Evolutionary conservation across 2,797 vertebrate genomes (phyloP).

Genomic region (Aldrovandia affinis): DNA sequence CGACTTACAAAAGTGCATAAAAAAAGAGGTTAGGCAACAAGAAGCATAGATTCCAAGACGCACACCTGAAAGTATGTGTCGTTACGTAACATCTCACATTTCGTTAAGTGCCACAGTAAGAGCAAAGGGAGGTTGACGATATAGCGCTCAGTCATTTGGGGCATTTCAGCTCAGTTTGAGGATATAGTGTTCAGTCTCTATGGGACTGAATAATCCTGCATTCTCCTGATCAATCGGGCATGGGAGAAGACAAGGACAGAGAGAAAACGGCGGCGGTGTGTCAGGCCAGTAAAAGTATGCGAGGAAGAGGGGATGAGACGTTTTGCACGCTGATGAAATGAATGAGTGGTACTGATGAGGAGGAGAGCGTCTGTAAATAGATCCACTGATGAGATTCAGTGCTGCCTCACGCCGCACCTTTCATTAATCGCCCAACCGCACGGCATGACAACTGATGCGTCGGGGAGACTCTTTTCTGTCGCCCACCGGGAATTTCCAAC

Average conservation of each 20-base stretch:
- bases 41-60: too few relatives aligned
- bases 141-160: too few relatives aligned
- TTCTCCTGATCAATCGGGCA: conserved; percentile 7
- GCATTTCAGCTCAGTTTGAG: too few relatives aligned
- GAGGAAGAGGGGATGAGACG: neutral
- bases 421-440: neutral
- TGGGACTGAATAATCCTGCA: too few relatives aligned
- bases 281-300: neutral
- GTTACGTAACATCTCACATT: too few relatives aligned
- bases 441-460: neutral
- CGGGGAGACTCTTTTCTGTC: neutral
- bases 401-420: neutral
- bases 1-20: too few relatives aligned
- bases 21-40: too few relatives aligned
- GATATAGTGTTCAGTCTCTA: too few relatives aligned
- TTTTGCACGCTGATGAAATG: neutral
- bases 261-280: neutral
- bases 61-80: too few relatives aligned
- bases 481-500: neutral
- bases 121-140: too few relatives aligned
- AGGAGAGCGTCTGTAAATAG: neutral
- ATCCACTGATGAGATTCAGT: neutral
- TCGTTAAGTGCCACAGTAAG: too few relatives aligned
- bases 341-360: neutral
- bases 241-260: neutral